A percentile compares a stretch with the other conserved stretches of the same genome.
Evolutionary conservation across 1,140 invertebrate species (phyloP).

Genomic region (Halyomorpha halys): DNA sequence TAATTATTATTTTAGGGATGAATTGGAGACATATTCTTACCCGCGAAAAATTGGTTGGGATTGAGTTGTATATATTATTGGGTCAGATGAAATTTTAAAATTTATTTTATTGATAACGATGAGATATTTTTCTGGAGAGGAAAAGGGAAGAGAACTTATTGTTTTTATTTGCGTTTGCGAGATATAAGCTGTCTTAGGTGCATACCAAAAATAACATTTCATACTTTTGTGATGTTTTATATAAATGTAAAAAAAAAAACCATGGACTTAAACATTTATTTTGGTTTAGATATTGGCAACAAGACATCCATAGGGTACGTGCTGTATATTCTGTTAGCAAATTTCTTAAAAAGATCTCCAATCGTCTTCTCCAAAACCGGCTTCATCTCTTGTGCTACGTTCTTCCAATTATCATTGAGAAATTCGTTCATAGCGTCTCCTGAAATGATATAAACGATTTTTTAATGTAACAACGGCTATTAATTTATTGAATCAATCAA

Average conservation of each 20-base stretch:
- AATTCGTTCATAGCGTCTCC: constrained; percentile 42
- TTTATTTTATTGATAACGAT: too few relatives aligned
- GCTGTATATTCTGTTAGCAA: constrained; percentile 43
- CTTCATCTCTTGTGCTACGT: constrained; percentile 42
- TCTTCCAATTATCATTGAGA: constrained; percentile 47
- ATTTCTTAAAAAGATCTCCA: constrained; percentile 41
- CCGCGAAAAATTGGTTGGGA: too few relatives aligned
- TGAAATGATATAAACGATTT: constrained; percentile 31
- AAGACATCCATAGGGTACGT: constrained; percentile 36
- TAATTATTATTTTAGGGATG: too few relatives aligned
- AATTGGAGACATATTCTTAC: too few relatives aligned
- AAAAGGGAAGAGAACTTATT: too few relatives aligned
- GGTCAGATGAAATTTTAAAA: too few relatives aligned
- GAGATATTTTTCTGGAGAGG: too few relatives aligned
- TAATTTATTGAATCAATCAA: too few relatives aligned
- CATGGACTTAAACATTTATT: not conserved
- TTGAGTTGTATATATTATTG: too few relatives aligned
- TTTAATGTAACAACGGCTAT: not conserved
- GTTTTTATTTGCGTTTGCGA: too few relatives aligned
- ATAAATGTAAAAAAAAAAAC: constrained; percentile 11
- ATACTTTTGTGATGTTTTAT: too few relatives aligned
- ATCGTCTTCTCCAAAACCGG: constrained; percentile 40
- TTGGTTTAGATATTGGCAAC: constrained; percentile 31
- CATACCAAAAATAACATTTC: too few relatives aligned
- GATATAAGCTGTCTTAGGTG: not conserved